Evolutionary conservation across 2,797 vertebrate species (phyloP).

Genomic region (Passerculus sandwichensis): DNA sequence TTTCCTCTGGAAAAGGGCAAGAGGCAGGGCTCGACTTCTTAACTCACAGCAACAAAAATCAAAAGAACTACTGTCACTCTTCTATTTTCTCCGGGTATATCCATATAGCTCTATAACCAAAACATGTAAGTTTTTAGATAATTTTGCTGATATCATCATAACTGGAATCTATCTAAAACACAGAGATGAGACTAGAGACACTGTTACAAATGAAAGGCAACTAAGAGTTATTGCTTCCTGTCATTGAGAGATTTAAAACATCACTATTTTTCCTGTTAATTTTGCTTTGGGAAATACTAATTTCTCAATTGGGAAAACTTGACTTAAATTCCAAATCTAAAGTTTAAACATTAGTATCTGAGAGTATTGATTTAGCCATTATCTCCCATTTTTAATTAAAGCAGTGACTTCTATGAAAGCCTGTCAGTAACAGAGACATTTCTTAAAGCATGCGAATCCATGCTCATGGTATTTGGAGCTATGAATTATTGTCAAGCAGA

Average conservation of each 20-base stretch:
- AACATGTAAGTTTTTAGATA: fast-evolving
- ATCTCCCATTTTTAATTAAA: not conserved
- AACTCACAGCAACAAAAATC: not conserved
- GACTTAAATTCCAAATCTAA: not conserved
- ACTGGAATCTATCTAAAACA: not conserved
- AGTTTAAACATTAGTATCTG: not conserved
- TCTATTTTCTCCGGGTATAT: not conserved
- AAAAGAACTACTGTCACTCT: not conserved
- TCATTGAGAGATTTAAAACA: not conserved
- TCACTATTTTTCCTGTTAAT: not conserved
- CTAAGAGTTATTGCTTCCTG: not conserved
- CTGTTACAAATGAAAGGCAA: not conserved
- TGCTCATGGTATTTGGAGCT: not conserved
- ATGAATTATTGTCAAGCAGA: not conserved
- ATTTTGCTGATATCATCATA: not conserved
- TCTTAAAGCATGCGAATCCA: not conserved
- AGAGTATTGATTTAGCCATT: not conserved
- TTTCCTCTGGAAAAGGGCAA: not conserved
- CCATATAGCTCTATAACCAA: not conserved
- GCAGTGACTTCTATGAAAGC: not conserved
- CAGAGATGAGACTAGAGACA: not conserved
- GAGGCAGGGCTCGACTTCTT: not conserved
- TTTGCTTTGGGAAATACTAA: not conserved
- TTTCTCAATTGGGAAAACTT: not conserved
- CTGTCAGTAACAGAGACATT: not conserved